Conservation (phyloP, 2,113 vertebrate genomes). For the Poecilia latipinna region DNA sequence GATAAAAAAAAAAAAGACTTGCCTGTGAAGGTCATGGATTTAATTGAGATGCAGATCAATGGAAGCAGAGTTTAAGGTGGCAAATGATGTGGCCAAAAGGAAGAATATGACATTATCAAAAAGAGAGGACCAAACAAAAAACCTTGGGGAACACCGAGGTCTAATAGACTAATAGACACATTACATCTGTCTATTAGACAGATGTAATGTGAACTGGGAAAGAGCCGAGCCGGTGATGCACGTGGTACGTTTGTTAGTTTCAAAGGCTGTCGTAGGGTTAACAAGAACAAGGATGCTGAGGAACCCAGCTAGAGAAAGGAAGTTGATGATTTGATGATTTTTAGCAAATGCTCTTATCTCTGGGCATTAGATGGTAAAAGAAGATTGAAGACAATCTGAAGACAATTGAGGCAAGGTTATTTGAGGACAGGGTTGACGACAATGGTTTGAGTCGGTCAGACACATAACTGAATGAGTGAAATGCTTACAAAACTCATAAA, state of each 20-base stretch:
- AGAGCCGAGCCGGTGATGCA: too few species aligned
- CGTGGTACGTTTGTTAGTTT: background rate
- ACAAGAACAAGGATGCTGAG: background rate
- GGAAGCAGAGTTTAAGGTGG: too few species aligned
- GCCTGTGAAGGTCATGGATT: background rate
- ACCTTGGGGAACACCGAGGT: background rate
- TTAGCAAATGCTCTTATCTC: background rate
- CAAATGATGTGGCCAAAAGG: background rate
- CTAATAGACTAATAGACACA: too few species aligned
- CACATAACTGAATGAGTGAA: background rate
- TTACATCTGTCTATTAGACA: background rate
- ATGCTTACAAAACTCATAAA: background rate
- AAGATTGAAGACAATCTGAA: too few species aligned
- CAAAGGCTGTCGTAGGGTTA: background rate
- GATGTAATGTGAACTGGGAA: background rate
- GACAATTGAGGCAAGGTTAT: too few species aligned
- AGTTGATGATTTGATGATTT: background rate
- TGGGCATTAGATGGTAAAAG: too few species aligned
- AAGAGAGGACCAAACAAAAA: background rate
- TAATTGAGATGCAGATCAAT: background rate
- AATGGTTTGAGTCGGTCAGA: background rate
- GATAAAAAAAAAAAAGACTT: background rate
- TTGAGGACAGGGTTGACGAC: too few species aligned
- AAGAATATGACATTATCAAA: background rate
- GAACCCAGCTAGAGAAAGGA: too few species aligned